A percentile compares a stretch with the other conserved stretches of the same genome.
phyloP scores from a whole-genome alignment of 2,113 vertebrate species.

The Clarias macrocephalus region DNA sequence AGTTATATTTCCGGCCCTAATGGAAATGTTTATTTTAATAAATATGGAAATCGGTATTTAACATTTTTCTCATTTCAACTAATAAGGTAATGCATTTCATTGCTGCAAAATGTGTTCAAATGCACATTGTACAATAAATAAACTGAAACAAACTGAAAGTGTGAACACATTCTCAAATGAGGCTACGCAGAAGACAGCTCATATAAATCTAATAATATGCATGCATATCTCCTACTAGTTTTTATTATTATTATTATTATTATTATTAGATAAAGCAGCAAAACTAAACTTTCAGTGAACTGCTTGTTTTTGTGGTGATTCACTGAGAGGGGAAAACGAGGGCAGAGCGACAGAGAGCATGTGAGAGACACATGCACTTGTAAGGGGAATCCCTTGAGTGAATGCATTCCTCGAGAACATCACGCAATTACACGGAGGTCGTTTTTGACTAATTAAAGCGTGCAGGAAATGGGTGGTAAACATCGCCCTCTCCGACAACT shows the following conservation, averaged over 20 bases:
- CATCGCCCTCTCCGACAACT: constrained; percentile 25
- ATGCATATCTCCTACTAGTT: no score
- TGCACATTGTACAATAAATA: no score
- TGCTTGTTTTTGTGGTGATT: background rate
- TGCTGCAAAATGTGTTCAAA: background rate
- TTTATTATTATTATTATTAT: background rate
- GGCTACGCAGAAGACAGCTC: no score
- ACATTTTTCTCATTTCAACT: background rate
- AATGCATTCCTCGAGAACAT: constrained; percentile 39
- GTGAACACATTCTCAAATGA: background rate
- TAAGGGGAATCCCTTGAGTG: constrained; percentile 43
- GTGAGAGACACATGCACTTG: constrained; percentile 32
- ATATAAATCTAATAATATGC: no score
- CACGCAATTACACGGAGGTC: constrained; percentile 45
- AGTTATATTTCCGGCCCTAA: background rate
- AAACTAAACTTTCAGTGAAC: background rate
- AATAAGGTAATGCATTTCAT: background rate
- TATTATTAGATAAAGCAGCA: background rate
- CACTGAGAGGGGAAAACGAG: background rate
- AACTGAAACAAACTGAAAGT: background rate
- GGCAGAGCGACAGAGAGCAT: constrained; percentile 3
- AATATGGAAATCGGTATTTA: background rate
- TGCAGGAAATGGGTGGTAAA: constrained; percentile 51
- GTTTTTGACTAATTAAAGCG: constrained; percentile 49
- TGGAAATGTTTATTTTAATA: background rate